Evolutionary conservation across 1,140 invertebrate species (phyloP), one percentile per base, ranked within the genome.

Genomic region (Achroia grisella): DNA sequence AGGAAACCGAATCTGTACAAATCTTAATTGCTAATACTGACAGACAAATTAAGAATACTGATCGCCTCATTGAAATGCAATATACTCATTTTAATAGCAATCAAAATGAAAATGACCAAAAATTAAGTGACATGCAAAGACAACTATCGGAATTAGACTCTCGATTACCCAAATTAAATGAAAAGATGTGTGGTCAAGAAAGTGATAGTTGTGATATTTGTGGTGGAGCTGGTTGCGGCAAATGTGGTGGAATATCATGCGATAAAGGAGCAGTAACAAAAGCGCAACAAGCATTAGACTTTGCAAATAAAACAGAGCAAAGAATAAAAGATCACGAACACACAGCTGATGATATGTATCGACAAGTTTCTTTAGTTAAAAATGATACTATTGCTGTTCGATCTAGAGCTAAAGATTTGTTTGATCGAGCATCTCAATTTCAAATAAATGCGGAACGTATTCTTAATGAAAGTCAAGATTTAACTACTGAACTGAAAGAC

Each of bases 171-270:
- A 91, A 91, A 48, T 86, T 99, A 14, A 99, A 98, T 86, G 87
- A 93, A 33, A 87, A 94, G 80, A 94, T 99, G 74, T 99, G 97
- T 85, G 97, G 95, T 53, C 91, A 92, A 62, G 89, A 88, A 23
- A 95, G 94, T 14, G 91, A 95, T 63, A 92, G 93, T 30, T 99
- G 97, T 79, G 96, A 98, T 71, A 88, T 97, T 23, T 99, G 97
- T 86, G 97, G 97, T 27, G 97, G 97, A 11, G 97, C 96, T 32
- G 96, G 95, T 0, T 99, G 97, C 85, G 92, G 90, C 17, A 91
- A 90, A 68, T 99, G 97, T 86, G 97, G 96, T 39, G 95, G 94
- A 9, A 86, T 97, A 15, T 94, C 95, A 10, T 99, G 97, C 76
- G 94, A 95, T 54, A 86, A 91, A 58, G 97, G 97, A 1, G 95